phyloP scores from a whole-genome alignment of 2,113 vertebrate species.

The Coreoperca whiteheadi region DNA sequence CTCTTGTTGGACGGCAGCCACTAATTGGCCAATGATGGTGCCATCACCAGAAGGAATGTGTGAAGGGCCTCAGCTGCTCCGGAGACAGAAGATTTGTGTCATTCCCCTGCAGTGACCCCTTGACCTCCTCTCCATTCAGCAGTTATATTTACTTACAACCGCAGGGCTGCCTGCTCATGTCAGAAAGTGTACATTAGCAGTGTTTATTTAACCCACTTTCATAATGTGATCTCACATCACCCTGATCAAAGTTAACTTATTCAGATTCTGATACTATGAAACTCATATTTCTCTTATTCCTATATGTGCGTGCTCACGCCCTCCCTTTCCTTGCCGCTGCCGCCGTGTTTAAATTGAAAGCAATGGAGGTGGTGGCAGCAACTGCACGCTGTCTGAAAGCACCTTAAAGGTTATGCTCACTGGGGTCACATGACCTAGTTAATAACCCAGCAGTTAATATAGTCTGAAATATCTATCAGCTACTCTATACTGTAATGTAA shows the following conservation, averaged over 20 bases:
- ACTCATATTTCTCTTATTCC: too few species aligned
- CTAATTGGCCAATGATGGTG: conserved; percentile 67
- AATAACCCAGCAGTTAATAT: background rate
- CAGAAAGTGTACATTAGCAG: conserved; percentile 22
- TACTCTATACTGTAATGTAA: background rate
- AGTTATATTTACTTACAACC: conserved; percentile 39
- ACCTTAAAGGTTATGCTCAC: background rate
- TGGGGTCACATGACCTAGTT: background rate
- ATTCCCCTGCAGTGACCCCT: conserved; percentile 44
- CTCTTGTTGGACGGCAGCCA: conserved; percentile 56
- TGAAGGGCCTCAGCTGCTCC: conserved; percentile 58
- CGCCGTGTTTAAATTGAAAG: too few species aligned
- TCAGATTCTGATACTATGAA: too few species aligned
- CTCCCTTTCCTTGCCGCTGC: too few species aligned
- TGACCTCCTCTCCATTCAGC: conserved; percentile 42
- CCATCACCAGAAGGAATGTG: conserved; percentile 65
- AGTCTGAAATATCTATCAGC: background rate
- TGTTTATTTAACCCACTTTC: conserved; percentile 66
- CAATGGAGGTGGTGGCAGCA: too few species aligned
- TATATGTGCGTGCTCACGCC: too few species aligned
- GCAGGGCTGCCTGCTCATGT: conserved; percentile 13
- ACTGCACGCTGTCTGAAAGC: too few species aligned
- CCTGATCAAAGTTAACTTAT: background rate
- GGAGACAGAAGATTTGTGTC: conserved; percentile 61
- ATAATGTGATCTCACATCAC: conserved; percentile 26